phyloP scores from a whole-genome alignment of 2,797 vertebrate genomes.

The Acipenser oxyrinchus region DNA sequence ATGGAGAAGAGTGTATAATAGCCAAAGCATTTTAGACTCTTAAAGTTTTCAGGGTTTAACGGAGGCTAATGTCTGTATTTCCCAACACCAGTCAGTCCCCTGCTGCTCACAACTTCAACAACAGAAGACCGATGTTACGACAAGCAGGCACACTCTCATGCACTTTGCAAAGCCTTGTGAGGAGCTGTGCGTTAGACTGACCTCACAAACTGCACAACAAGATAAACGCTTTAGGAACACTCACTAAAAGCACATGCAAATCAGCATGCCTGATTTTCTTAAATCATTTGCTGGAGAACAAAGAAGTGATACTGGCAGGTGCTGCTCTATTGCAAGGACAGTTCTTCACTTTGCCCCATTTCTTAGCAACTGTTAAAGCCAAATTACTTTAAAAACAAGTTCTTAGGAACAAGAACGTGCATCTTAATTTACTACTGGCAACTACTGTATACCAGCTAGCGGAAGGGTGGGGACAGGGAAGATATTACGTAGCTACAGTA shows the following conservation, averaged over 20 bases:
- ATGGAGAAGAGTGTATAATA: conserved; percentile 7
- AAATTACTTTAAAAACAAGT: no score
- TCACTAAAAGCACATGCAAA: background rate
- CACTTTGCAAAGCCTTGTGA: background rate
- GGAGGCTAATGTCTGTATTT: conserved; percentile 17
- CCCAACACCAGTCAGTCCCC: conserved; percentile 19
- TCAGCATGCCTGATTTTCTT: background rate
- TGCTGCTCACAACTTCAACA: conserved; percentile 21
- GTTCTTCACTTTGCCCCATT: background rate
- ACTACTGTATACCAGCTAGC: no score
- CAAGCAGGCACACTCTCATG: conserved; percentile 17
- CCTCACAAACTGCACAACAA: conserved; percentile 4
- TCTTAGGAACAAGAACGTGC: no score
- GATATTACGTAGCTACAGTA: no score
- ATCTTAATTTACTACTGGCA: no score
- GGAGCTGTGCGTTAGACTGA: background rate
- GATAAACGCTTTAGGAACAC: background rate
- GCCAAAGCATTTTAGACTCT: conserved; percentile 7
- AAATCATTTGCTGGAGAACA: background rate
- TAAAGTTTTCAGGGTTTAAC: conserved; percentile 9
- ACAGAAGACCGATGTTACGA: conserved; percentile 19
- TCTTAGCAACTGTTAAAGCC: no score
- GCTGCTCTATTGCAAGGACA: background rate
- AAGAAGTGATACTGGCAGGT: background rate
- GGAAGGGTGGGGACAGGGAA: no score